A percentile compares a stretch with the other conserved stretches of the same genome.
Conservation (phyloP, 2,113 vertebrate species). For the Salvelinus sp. region DNA sequence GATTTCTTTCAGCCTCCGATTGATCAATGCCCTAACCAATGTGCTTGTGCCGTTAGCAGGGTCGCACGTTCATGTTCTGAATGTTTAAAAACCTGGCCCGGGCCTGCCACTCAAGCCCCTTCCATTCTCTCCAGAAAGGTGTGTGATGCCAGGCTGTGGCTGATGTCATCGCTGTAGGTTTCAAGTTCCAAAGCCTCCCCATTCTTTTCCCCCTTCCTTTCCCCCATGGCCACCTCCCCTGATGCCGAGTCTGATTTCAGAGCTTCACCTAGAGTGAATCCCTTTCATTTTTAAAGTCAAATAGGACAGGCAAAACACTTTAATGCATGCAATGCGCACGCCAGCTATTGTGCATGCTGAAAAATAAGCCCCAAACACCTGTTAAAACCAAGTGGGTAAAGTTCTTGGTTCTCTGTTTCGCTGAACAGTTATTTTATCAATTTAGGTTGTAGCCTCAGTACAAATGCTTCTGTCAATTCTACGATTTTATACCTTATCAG, state of each 20-base stretch:
- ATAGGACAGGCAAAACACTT: conserved; percentile 50
- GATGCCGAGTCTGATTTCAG: conserved; percentile 43
- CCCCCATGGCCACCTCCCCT: background rate
- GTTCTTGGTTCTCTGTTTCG: background rate
- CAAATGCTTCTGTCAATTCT: conserved; percentile 3
- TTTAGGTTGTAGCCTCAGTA: background rate
- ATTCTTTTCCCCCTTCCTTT: conserved; percentile 16
- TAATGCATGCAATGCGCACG: conserved; percentile 37
- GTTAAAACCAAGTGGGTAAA: background rate
- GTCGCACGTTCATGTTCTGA: conserved; percentile 21
- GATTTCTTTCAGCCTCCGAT: conserved; percentile 36
- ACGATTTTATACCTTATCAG: conserved; percentile 14
- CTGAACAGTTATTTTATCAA: background rate
- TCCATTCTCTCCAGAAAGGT: conserved; percentile 36
- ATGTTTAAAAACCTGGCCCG: conserved; percentile 31
- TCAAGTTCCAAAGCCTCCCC: conserved; percentile 21
- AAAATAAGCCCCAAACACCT: conserved; percentile 41
- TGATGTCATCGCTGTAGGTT: conserved; percentile 35
- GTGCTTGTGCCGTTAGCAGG: conserved; percentile 23
- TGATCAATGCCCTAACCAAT: conserved; percentile 38
- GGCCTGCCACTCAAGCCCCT: conserved; percentile 33
- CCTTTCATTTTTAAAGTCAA: conserved; percentile 54
- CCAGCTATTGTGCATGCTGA: conserved; percentile 45
- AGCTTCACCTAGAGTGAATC: conserved; percentile 45
- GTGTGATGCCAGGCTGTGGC: conserved; percentile 39